Base-by-base conservation (phyloP, 2,797 vertebrate species). In the Aselliscus stoliczkanus region DNA sequence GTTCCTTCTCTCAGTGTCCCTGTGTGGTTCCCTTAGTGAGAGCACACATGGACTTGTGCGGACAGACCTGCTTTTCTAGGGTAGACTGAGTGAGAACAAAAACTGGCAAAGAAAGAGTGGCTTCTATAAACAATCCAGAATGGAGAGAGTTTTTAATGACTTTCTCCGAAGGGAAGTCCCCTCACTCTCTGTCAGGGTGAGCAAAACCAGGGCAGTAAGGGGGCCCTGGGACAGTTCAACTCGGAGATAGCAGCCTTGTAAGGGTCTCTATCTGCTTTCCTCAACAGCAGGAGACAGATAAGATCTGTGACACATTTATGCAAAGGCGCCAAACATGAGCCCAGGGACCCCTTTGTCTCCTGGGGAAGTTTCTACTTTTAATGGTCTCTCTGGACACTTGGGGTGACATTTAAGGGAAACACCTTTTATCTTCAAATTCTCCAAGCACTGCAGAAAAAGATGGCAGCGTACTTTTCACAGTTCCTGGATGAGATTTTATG, bases 271-370 rank as follows among this genome's bases (percentile, higher is more conserved):
- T 88, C 81, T 29, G 29, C 17, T 8, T 27, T 52, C 47, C 54
- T 64, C 39, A 42, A 39, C 75, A 25, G 72, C 93, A 93, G 62
- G 75, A 25, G 34, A 50, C 62, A 93, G 60, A 69, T 80, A 88
- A 84, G 64, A 37, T 56, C 34, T 3, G 15, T 21, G 8, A 47
- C 58, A 50, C 29, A 17, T 42, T 54, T 56, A 23, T 70, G 39
- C n/a, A 34, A 67, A 34, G 21, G 11, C 52, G 52, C 50, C 47
- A 65, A 12, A 34, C 8, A 5, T 8, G 27, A 76, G 31, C 29
- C 34, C 44, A 70, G 27, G 12, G 8, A 37, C 17, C 18, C 44
- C 65, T 65, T 82, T 70, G 58, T 72, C 50, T 73, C 56, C 72
- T 54, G 12, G 70, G 70, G 37, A 88, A 65, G 31, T 42, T 54